These are phyloP conservation scores for Pterostichus madidus DNA, from an alignment of 2,888 invertebrate genomes.

Conservation along the genomic window DNA sequence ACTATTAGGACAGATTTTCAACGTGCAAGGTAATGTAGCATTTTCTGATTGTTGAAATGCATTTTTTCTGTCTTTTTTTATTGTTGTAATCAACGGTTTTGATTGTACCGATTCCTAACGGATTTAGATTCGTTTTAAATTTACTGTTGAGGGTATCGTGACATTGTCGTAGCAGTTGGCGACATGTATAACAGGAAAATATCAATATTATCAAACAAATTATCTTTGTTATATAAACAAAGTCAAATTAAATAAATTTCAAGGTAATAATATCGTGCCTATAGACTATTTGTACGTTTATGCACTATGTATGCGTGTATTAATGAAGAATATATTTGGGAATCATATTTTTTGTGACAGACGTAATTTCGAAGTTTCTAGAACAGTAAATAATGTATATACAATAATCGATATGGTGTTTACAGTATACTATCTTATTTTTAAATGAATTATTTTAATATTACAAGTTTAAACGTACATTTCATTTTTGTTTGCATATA, in stretches of 20 bases:
- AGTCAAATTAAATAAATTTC: conserved; percentile 1
- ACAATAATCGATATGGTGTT: neutral
- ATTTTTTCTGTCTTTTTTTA: neutral
- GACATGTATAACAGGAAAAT: neutral
- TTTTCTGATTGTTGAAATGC: neutral
- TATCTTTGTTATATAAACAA: conserved; percentile 17
- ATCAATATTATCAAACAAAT: conserved; percentile 11
- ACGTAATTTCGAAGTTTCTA: neutral
- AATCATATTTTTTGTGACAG: neutral
- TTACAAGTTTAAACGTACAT: no score
- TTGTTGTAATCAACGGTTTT: conserved; percentile 1
- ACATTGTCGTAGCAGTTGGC: neutral
- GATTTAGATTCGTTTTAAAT: conserved; percentile 11
- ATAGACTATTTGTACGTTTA: neutral
- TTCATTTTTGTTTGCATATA: no score
- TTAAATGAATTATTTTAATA: no score
- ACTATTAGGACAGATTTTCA: no score
- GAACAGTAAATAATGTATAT: conserved; percentile 23
- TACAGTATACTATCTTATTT: no score
- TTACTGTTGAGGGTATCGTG: neutral
- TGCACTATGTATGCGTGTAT: neutral
- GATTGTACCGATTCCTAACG: conserved; percentile 4
- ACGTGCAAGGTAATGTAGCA: no score
- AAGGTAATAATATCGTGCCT: conserved; percentile 26
- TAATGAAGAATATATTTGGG: no score